These are phyloP conservation scores for Silurus aristotelis DNA, from an alignment of 2,797 vertebrate genomes.

Conservation along the genomic window DNA sequence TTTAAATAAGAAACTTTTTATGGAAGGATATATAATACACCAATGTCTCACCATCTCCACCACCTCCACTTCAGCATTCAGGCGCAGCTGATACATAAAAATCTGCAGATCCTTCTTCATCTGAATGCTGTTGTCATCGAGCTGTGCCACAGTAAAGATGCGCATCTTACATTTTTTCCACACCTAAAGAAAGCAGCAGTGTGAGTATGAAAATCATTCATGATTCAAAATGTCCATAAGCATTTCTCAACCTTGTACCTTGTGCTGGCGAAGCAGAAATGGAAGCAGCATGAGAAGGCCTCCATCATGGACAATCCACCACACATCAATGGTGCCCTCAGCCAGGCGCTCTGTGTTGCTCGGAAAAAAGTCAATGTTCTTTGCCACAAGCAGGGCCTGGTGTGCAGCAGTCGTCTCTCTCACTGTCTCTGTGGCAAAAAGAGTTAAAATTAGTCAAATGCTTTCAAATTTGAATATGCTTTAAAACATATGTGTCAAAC, in stretches of 20 bases:
- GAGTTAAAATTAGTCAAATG: not conserved
- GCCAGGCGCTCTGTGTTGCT: constrained; percentile 84
- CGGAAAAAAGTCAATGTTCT: constrained; percentile 90
- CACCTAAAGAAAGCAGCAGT: constrained; percentile 73
- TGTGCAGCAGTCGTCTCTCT: constrained; percentile 91
- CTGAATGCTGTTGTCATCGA: constrained; percentile 96
- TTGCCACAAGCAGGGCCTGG: constrained; percentile 91
- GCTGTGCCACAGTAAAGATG: constrained; percentile 94
- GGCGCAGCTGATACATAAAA: constrained; percentile 91
- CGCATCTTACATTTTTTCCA: constrained; percentile 96
- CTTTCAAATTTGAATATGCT: not conserved
- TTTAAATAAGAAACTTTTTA: not conserved
- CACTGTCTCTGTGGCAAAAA: constrained; percentile 80
- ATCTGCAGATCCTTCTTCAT: constrained; percentile 97
- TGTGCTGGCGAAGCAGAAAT: constrained; percentile 91
- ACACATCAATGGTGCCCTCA: constrained; percentile 89
- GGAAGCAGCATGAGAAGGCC: constrained; percentile 95
- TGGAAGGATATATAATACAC: not conserved
- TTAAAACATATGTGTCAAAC: not conserved
- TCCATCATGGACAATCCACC: constrained; percentile 97
- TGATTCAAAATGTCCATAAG: not conserved
- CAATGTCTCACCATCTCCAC: constrained; percentile 89
- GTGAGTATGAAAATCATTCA: not conserved
- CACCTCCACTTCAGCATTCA: constrained; percentile 93
- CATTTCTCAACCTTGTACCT: constrained; percentile 70